Base-by-base conservation (phyloP, 2,888 invertebrate genomes). In the Agrotis segetum region DNA sequence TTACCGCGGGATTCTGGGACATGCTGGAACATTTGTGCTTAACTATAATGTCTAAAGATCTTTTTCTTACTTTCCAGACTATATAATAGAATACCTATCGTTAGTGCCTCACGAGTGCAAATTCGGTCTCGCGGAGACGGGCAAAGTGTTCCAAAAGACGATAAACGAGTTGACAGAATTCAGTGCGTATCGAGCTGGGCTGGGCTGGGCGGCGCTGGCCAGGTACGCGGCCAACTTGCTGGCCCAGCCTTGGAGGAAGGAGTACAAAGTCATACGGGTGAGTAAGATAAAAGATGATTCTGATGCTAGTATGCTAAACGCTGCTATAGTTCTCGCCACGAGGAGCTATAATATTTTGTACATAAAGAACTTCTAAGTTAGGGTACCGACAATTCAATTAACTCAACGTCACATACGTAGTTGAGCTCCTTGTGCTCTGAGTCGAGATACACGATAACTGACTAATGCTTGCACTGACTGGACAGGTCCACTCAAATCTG, bases 241-340 rank as follows among this genome's bases (percentile, higher is more conserved):
- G 66, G 97, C 98, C 17, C 98, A 99, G 90, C 98, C 99, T 6
- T 99, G 99, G 99, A 96, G 99, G 83, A 98, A 97, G 91, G 99
- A 99, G 92, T 99, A 98, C 91, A 97, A 97, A 85, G 97, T 97
- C 76, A 97, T 99, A 77, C 97, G 98, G 96, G 99, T 98, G 89
- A 92, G 92, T 85, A n/a, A 0, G 0, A 52, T 34, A 34, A 40
- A 40, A 40, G 40, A 40, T 40, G 40, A 40, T 1, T 40, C 11
- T 40, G 1, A 40, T 34, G 40, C 2, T 40, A 40, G 1, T 40
- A 11, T 40, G 40, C 9, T 40, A 40, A 7, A 34, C 0, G 7
- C 34, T 34, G 34, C 7, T 34, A 34, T 34, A 7, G 34, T 34
- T 34, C 34, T 6, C 34, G 40, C 11, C 40, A 40, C 9, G 40